Conservation (phyloP, 2,113 vertebrate genomes). For the Macquaria ambigua region DNA sequence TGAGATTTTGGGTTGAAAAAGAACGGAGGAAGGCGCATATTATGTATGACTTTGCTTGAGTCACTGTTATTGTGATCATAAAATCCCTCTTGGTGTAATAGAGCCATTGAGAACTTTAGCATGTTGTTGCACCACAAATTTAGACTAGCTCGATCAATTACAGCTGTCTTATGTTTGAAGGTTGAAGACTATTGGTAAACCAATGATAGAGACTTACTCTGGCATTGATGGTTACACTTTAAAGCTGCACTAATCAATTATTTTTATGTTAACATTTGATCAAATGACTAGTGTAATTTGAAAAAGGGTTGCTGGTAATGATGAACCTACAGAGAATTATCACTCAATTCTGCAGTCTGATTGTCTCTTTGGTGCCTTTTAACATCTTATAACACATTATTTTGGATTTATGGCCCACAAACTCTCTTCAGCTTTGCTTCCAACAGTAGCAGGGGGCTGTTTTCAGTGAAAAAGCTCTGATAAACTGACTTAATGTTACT, state of each 20-base stretch:
- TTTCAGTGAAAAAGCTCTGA: background rate
- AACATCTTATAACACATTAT: background rate
- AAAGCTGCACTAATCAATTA: background rate
- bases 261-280: background rate
- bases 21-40: constrained; percentile 13
- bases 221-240: background rate
- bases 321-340: background rate
- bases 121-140: background rate
- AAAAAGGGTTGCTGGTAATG: background rate
- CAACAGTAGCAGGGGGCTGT: background rate
- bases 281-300: background rate
- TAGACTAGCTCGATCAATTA: background rate
- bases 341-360: background rate
- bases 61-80: background rate
- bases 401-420: background rate
- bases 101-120: too few species aligned
- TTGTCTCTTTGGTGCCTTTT: background rate
- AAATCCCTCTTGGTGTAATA: background rate
- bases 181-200: background rate
- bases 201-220: background rate
- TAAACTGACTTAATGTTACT: background rate
- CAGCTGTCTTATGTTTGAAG: background rate
- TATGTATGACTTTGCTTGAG: constrained; percentile 18
- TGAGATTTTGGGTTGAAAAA: constrained; percentile 50
- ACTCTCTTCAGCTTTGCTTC: background rate